These are phyloP conservation scores for Trachurus trachurus DNA, from an alignment of 2,797 vertebrate species.

Conservation along the genomic window DNA sequence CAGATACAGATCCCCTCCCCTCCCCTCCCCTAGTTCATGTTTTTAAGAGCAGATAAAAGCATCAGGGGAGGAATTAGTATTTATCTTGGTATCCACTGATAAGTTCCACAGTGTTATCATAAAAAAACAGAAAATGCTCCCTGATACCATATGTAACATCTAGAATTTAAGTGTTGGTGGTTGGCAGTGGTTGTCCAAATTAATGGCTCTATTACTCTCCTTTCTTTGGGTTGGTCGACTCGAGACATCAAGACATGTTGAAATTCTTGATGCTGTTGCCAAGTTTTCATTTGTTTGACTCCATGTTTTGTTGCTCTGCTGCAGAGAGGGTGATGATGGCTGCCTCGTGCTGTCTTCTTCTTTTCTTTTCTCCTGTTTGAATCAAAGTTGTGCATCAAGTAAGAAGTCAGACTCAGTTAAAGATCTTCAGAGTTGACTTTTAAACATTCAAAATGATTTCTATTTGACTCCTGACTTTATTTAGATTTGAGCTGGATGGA, in stretches of 20 bases:
- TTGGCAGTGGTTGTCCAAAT: not conserved
- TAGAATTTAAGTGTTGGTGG: too few relatives aligned
- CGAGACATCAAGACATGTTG: not conserved
- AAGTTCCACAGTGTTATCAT: not conserved
- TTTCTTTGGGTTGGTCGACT: not conserved
- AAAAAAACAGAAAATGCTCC: not conserved
- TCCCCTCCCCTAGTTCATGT: not conserved
- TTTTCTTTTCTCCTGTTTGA: not conserved
- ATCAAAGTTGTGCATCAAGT: not conserved
- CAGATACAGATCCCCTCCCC: too few relatives aligned
- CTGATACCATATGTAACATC: not conserved
- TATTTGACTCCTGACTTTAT: not conserved
- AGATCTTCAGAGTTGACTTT: not conserved
- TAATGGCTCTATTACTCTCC: not conserved
- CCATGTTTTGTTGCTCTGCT: not conserved
- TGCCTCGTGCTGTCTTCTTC: not conserved
- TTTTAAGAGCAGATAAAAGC: not conserved
- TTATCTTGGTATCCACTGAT: not conserved
- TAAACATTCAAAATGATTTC: too few relatives aligned
- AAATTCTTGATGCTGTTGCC: slow-evolving; percentile 3
- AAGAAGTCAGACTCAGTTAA: not conserved
- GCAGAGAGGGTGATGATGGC: not conserved
- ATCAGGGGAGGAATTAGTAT: not conserved
- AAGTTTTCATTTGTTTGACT: slow-evolving; percentile 10
- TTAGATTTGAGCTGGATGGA: not conserved